A percentile compares a stretch with the other conserved stretches of the same genome.
Conservation (phyloP, 2,113 vertebrate genomes). For the Panurus biarmicus region DNA sequence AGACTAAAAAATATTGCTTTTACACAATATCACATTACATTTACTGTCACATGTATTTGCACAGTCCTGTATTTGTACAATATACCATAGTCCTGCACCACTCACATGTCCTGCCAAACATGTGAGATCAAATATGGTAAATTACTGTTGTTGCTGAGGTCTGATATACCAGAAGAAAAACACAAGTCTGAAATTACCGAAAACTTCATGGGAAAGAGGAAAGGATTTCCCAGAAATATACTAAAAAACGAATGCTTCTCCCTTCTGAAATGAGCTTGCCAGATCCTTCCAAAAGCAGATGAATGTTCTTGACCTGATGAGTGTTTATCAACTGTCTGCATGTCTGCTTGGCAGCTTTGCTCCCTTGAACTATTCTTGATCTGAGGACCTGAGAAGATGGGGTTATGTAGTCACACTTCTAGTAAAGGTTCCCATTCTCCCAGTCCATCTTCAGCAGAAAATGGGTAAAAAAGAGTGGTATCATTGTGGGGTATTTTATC, state of each 20-base stretch:
- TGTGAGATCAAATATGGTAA: slow-evolving; percentile 48
- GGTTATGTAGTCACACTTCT: neutral
- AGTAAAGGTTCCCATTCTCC: neutral
- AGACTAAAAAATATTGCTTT: neutral
- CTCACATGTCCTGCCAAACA: slow-evolving; percentile 51
- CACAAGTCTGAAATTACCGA: slow-evolving; percentile 60
- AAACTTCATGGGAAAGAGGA: slow-evolving; percentile 44
- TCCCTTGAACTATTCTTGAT: neutral
- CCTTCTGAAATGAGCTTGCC: neutral
- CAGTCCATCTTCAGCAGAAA: neutral
- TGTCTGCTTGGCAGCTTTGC: neutral
- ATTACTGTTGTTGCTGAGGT: slow-evolving; percentile 55
- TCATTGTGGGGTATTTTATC: neutral
- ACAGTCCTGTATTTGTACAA: slow-evolving; percentile 27
- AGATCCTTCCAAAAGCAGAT: slow-evolving; percentile 40
- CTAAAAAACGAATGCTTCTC: neutral
- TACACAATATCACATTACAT: neutral
- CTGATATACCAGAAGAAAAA: slow-evolving; percentile 58
- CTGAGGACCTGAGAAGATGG: neutral
- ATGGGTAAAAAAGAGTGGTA: neutral
- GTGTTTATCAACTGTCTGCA: slow-evolving; percentile 38
- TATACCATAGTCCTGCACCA: slow-evolving; percentile 8
- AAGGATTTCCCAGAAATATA: slow-evolving; percentile 47
- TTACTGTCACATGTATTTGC: slow-evolving; percentile 2
- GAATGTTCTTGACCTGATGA: slow-evolving; percentile 12